Evolutionary conservation across 2,797 vertebrate species (phyloP), one percentile per base, ranked within the genome.

Genomic region (Notoglanidium macrostoma): DNA sequence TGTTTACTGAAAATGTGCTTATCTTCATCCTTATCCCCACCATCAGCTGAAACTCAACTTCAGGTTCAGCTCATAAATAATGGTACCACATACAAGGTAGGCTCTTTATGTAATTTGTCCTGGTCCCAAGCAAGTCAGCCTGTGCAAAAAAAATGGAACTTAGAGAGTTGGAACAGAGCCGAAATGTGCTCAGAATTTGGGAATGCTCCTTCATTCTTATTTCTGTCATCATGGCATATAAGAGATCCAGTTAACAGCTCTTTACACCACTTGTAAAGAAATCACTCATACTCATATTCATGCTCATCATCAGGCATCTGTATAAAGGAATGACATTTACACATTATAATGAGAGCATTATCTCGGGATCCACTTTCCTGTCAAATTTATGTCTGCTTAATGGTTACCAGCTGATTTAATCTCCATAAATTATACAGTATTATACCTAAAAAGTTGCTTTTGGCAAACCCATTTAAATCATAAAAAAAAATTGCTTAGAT

Each of bases 21-120:
- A 63, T 81, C 79, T 63, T n/a, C n/a, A 63, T 44, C 35, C 78
- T 80, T 80, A 61, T 80, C 78, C 78, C 11, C 21, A 80, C 35
- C 77, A 80, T 59, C 77, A 61, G 55, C 55, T 44, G 77, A 80
- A 61, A 26, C 32, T 8, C 19, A 15, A 23, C 21, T 14, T 40
- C 35, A 15, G 11, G 9, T 61, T 61, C 57, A 63, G 57, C 35
- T 81, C 57, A 81, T 81, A 63, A 81, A 63, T 81, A 81, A 81
- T 46, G 23, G 54, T 7, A 9, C 59, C 57, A 63, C 79, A 46
- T n/a, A 81, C 15, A 81, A 35, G 44, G 35, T 14, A 55, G 54
- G 7, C 23, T 6, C 8, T 57, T 77, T 55, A 21, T 29, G 57
- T 57, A 57, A 57, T 23, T 6, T 8, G 23, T 79, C 54, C 12